These are phyloP conservation scores for Oophaga sylvatica DNA, from an alignment of 2,797 vertebrate genomes.

Conservation along the genomic window DNA sequence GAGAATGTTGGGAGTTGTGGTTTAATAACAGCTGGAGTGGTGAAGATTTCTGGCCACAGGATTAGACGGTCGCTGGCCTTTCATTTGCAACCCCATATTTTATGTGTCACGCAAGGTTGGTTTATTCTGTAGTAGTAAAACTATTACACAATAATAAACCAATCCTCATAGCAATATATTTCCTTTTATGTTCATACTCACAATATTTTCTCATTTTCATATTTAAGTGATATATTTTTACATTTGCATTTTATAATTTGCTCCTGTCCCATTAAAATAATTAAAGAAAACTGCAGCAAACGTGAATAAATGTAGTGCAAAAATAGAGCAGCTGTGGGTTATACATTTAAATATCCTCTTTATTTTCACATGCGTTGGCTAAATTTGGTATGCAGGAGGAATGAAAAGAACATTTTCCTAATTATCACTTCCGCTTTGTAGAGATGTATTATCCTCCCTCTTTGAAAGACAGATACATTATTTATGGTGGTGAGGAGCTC, in stretches of 20 bases:
- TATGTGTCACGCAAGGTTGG: too few species aligned
- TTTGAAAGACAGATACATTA: constrained; percentile 49
- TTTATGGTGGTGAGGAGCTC: constrained; percentile 33
- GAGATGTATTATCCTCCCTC: constrained; percentile 31
- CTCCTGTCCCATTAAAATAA: constrained; percentile 32
- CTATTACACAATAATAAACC: background rate
- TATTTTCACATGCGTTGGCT: constrained; percentile 13
- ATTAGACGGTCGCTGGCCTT: too few species aligned
- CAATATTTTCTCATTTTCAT: background rate
- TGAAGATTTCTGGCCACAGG: too few species aligned
- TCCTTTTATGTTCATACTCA: background rate
- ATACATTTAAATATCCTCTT: constrained; percentile 33
- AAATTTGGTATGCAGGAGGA: constrained; percentile 41
- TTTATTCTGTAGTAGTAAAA: background rate
- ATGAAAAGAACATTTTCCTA: constrained; percentile 44
- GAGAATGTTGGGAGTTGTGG: too few species aligned
- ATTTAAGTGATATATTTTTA: background rate
- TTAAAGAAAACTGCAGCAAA: background rate
- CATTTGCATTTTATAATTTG: background rate
- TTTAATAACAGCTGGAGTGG: too few species aligned
- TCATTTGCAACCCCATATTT: too few species aligned
- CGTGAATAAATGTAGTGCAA: constrained; percentile 30
- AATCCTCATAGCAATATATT: background rate
- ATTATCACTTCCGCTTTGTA: constrained; percentile 53
- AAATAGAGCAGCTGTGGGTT: constrained; percentile 38